A percentile compares a stretch with the other conserved stretches of the same genome.
Evolutionary conservation across 2,888 invertebrate species (phyloP).

Genomic region (Neria commutata): DNA sequence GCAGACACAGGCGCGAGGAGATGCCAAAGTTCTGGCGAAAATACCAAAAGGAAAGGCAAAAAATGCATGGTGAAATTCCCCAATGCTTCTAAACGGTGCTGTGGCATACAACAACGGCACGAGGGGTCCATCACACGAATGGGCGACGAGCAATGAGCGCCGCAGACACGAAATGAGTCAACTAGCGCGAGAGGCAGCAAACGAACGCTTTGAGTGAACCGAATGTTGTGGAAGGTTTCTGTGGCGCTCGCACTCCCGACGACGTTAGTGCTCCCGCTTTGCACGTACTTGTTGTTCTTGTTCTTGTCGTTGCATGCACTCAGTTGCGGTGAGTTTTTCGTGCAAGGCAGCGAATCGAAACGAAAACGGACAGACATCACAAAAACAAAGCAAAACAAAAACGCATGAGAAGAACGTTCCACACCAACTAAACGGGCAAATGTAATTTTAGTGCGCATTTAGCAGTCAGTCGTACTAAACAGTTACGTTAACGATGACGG

Average conservation of each 20-base stretch:
- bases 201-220: too few species aligned
- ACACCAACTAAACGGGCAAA: constrained; percentile 1
- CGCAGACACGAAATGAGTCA: not conserved
- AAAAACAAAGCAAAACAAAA: too few species aligned
- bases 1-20: too few species aligned
- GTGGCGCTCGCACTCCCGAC: too few species aligned
- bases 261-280: not conserved
- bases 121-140: not conserved
- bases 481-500: constrained; percentile 35
- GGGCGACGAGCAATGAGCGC: not conserved
- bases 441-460: constrained; percentile 51
- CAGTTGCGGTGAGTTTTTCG: not conserved
- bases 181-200: too few species aligned
- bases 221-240: not conserved
- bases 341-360: not conserved
- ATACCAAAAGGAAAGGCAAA: too few species aligned
- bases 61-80: constrained; percentile 2
- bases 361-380: too few species aligned
- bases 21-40: too few species aligned
- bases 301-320: not conserved
- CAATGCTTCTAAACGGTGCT: too few species aligned
- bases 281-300: not conserved
- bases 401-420: too few species aligned
- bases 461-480: constrained; percentile 42
- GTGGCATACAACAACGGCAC: not conserved